Percentiles rank a stretch among this genome's conserved stretches.
Conservation (phyloP, 2,888 invertebrate species). For the Drosophila pegasa region DNA sequence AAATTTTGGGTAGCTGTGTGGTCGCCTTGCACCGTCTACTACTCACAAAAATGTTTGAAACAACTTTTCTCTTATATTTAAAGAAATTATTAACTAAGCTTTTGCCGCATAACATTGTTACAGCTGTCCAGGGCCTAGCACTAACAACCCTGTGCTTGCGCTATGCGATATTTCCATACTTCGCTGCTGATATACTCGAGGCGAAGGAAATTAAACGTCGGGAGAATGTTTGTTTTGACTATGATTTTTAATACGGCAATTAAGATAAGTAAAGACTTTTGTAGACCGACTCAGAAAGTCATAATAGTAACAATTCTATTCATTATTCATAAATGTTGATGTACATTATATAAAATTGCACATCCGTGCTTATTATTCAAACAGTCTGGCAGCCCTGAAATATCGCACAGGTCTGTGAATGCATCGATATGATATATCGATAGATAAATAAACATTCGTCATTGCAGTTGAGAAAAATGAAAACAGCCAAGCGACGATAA, state of each 20-base stretch:
- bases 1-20: conserved; percentile 84
- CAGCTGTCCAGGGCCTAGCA: conserved; percentile 32
- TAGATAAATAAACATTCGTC: conserved; percentile 19
- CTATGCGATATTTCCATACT: background rate
- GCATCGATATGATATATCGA: conserved; percentile 37
- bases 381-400: conserved; percentile 1
- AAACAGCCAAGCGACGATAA: conserved; percentile 36
- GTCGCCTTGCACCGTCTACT: conserved; percentile 22
- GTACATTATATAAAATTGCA: background rate
- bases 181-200: background rate
- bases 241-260: too few species aligned
- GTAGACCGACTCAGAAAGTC: too few species aligned
- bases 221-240: too few species aligned
- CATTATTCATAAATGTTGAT: too few species aligned
- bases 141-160: conserved; percentile 26
- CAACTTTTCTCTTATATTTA: conserved; percentile 82
- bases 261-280: background rate
- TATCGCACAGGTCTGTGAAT: background rate
- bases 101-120: conserved; percentile 46
- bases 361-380: too few species aligned
- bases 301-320: too few species aligned
- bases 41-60: conserved; percentile 2
- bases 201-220: too few species aligned
- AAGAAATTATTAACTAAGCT: conserved; percentile 60
- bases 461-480: conserved; percentile 34